These are phyloP conservation scores for Tinea pellionella DNA, from an alignment of 2,888 invertebrate species.

Conservation along the genomic window DNA sequence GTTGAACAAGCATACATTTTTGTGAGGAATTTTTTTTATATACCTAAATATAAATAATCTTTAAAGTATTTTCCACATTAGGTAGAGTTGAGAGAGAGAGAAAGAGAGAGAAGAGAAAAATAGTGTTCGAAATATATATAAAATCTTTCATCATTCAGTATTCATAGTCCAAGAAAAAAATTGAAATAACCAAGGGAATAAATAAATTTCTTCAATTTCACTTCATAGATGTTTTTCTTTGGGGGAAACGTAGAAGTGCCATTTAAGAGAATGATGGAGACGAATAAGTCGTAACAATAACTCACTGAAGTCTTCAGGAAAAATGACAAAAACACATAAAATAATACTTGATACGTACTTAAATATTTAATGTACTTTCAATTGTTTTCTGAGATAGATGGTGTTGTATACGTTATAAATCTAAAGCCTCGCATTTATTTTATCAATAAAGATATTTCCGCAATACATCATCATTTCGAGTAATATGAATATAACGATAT, in stretches of 20 bases:
- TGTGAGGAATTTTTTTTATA: neutral
- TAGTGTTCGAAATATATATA: neutral
- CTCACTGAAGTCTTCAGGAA: slow-evolving; percentile 19
- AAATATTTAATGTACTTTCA: neutral
- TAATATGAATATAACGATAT: too few species aligned
- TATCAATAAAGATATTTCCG: too few species aligned
- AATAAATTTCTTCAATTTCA: slow-evolving; percentile 4
- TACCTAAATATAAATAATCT: neutral
- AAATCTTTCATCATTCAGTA: too few species aligned
- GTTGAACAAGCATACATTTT: neutral
- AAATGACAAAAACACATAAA: slow-evolving; percentile 15
- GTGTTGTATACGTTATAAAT: too few species aligned
- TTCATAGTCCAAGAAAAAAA: neutral
- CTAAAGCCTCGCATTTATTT: too few species aligned
- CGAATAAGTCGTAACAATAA: slow-evolving; percentile 23
- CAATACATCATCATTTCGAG: too few species aligned
- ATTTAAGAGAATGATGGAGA: slow-evolving; percentile 22
- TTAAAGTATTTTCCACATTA: neutral
- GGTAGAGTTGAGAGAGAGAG: neutral
- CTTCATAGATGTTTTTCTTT: slow-evolving; percentile 18
- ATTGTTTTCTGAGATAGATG: neutral
- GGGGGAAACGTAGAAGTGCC: slow-evolving; percentile 18
- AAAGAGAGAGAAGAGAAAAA: neutral
- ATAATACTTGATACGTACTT: neutral
- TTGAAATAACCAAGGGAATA: neutral